Evolutionary conservation across 2,797 vertebrate genomes (phyloP).

Genomic region (Silurus aristotelis): DNA sequence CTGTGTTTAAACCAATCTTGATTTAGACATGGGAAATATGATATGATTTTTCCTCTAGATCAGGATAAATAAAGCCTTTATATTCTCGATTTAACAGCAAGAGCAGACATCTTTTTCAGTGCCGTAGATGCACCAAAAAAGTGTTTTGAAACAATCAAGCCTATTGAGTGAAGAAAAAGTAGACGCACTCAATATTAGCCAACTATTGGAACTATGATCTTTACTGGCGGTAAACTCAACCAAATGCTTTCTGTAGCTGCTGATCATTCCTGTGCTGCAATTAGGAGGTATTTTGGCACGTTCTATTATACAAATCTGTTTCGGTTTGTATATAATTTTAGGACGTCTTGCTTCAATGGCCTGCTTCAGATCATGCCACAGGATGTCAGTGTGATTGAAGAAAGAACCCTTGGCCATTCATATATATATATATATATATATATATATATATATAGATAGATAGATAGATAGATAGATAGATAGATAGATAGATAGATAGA

Average conservation of each 20-base stretch:
- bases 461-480: too few species aligned
- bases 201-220: background rate
- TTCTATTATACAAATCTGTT: constrained; percentile 39
- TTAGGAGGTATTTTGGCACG: constrained; percentile 18
- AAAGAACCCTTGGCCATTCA: background rate
- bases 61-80: background rate
- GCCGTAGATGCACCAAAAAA: background rate
- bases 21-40: background rate
- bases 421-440: background rate
- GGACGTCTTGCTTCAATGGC: constrained; percentile 50
- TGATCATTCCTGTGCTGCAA: constrained; percentile 12
- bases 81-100: background rate
- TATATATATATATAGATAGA: too few species aligned
- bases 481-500: too few species aligned
- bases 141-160: background rate
- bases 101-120: background rate
- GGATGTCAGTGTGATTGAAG: constrained; percentile 40
- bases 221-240: constrained; percentile 1
- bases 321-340: constrained; percentile 49
- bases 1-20: background rate
- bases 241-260: constrained; percentile 19
- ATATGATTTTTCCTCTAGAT: constrained; percentile 8
- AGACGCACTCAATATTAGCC: background rate
- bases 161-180: background rate
- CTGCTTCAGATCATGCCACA: constrained; percentile 54